These are phyloP conservation scores for Formica aserva DNA, from an alignment of 2,888 invertebrate species.

Conservation along the genomic window DNA sequence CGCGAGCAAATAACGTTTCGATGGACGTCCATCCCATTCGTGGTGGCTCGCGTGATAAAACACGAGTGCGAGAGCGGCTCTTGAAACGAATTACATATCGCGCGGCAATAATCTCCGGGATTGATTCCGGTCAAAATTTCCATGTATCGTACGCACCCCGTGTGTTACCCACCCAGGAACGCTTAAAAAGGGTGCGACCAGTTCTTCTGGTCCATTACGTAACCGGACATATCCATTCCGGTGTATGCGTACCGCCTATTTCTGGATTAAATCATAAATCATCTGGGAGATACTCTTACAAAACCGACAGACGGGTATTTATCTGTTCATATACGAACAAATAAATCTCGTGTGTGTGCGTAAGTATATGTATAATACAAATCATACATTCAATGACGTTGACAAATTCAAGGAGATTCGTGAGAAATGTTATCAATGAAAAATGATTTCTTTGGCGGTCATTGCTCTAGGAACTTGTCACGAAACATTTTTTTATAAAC, in stretches of 20 bases:
- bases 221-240: neutral
- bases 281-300: neutral
- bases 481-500: neutral
- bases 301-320: neutral
- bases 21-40: neutral
- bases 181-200: constrained; percentile 27
- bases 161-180: neutral
- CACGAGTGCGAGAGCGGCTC: constrained; percentile 4
- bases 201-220: constrained; percentile 35
- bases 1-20: constrained; percentile 28
- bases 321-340: neutral
- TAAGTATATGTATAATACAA: neutral
- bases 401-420: constrained; percentile 10
- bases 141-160: neutral
- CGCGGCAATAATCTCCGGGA: constrained; percentile 37
- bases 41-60: constrained; percentile 17
- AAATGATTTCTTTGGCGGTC: neutral
- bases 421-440: neutral
- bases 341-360: neutral
- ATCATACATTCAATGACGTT: neutral
- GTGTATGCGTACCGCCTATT: neutral
- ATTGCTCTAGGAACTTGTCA: neutral
- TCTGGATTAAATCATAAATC: constrained; percentile 29
- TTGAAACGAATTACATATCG: constrained; percentile 43
- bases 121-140: constrained; percentile 17